These are phyloP conservation scores for Gastrophysa polygoni DNA, from an alignment of 2,888 invertebrate species.

Conservation along the genomic window DNA sequence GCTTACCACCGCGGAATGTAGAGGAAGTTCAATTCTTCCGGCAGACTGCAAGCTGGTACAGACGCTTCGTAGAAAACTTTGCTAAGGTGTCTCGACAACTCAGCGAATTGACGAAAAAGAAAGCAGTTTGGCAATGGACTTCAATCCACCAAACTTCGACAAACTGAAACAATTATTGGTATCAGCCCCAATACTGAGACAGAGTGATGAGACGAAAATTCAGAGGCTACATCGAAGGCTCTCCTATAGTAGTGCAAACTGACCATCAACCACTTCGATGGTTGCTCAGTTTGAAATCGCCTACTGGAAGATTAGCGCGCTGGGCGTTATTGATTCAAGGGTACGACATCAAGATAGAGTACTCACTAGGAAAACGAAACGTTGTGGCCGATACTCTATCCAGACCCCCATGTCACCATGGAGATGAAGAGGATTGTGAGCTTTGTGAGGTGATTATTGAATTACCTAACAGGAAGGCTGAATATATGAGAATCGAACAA, in stretches of 20 bases:
- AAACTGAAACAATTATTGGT: conserved; percentile 34
- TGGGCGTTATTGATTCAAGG: conserved; percentile 41
- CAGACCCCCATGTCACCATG: conserved; percentile 31
- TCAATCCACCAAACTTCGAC: conserved; percentile 26
- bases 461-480: conserved; percentile 12
- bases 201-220: conserved; percentile 22
- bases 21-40: conserved; percentile 1
- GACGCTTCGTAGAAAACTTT: conserved; percentile 6
- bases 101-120: conserved; percentile 31
- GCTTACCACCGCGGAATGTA: not conserved
- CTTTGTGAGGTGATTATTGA: conserved; percentile 6
- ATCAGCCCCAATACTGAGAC: conserved; percentile 37
- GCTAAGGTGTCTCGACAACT: conserved; percentile 25
- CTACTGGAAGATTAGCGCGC: conserved; percentile 49
- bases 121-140: conserved; percentile 22
- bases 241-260: conserved; percentile 49
- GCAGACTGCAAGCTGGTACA: conserved; percentile 7
- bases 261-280: conserved; percentile 60
- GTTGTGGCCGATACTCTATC: conserved; percentile 53
- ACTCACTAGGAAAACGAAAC: conserved; percentile 48
- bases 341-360: conserved; percentile 49
- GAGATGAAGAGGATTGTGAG: conserved; percentile 49
- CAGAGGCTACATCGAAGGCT: conserved; percentile 52
- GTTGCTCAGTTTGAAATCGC: conserved; percentile 48
- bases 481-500: conserved; percentile 54